These are phyloP conservation scores for sheep (Ovis aries) DNA, from an alignment of 2,113 vertebrate genomes.

Conservation along the genomic window DNA sequence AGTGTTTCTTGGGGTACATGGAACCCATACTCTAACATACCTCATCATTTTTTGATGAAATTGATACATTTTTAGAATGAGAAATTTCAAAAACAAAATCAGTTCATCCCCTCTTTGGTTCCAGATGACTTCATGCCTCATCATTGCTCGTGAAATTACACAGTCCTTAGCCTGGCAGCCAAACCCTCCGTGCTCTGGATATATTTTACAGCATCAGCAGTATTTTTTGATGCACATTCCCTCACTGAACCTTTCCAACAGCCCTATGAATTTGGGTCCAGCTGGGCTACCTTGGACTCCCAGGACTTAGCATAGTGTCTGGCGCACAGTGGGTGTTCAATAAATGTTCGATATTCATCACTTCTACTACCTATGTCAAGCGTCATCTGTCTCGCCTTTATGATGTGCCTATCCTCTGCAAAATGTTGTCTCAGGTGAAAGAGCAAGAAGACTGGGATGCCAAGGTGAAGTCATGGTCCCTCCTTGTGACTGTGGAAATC, in stretches of 20 bases:
- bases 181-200: neutral
- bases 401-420: rapidly evolving
- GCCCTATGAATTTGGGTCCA: neutral
- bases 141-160: neutral
- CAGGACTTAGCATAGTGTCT: neutral
- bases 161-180: neutral
- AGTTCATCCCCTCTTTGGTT: neutral
- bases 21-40: neutral
- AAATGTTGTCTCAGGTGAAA: neutral
- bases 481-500: neutral
- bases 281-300: too few relatives aligned
- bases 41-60: neutral
- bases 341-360: neutral
- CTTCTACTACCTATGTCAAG: neutral
- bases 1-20: neutral
- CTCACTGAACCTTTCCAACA: neutral
- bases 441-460: neutral
- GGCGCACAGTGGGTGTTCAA: neutral
- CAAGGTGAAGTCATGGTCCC: neutral
- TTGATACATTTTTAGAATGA: neutral
- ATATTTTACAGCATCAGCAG: neutral
- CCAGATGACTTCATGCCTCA: neutral
- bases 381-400: neutral
- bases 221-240: neutral
- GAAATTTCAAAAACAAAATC: slow-evolving; percentile 3